These are phyloP conservation scores for Camponotus fellah DNA, from an alignment of 2,888 invertebrate genomes.

Conservation along the genomic window DNA sequence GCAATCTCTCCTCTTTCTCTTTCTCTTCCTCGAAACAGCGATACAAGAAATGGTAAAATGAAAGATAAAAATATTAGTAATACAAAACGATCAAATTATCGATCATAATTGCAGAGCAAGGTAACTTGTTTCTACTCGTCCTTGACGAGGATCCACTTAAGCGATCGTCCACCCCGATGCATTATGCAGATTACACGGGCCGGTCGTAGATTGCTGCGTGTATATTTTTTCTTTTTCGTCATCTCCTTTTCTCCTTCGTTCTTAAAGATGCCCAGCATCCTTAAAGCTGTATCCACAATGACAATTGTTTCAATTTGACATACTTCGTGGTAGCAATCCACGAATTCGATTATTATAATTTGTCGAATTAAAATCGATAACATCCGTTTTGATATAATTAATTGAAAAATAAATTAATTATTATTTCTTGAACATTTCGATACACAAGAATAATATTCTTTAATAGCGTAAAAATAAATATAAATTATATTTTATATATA, in stretches of 20 bases:
- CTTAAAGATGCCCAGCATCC: slow-evolving; percentile 23
- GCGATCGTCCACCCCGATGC: slow-evolving; percentile 70
- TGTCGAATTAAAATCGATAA: neutral
- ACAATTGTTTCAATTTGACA: slow-evolving; percentile 6
- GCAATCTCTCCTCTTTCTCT: neutral
- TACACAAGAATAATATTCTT: neutral
- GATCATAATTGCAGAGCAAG: slow-evolving; percentile 74
- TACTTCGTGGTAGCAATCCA: neutral
- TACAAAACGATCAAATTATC: slow-evolving; percentile 69
- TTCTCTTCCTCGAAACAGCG: neutral
- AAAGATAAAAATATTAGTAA: slow-evolving; percentile 23
- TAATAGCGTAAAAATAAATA: neutral
- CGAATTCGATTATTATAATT: neutral
- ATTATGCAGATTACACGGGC: slow-evolving; percentile 72
- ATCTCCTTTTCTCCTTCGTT: slow-evolving; percentile 1
- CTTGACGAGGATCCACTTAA: slow-evolving; percentile 69
- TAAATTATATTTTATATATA: no score
- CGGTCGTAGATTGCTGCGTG: slow-evolving; percentile 48
- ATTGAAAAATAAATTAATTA: neutral
- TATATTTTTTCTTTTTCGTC: slow-evolving; percentile 12
- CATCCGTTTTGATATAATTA: neutral
- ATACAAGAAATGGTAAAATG: neutral
- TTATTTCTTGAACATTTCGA: neutral
- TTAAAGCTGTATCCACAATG: slow-evolving; percentile 30
- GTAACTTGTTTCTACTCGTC: slow-evolving; percentile 62